These are phyloP conservation scores for Drosophila barbarae DNA, from an alignment of 2,888 invertebrate species.

Conservation along the genomic window DNA sequence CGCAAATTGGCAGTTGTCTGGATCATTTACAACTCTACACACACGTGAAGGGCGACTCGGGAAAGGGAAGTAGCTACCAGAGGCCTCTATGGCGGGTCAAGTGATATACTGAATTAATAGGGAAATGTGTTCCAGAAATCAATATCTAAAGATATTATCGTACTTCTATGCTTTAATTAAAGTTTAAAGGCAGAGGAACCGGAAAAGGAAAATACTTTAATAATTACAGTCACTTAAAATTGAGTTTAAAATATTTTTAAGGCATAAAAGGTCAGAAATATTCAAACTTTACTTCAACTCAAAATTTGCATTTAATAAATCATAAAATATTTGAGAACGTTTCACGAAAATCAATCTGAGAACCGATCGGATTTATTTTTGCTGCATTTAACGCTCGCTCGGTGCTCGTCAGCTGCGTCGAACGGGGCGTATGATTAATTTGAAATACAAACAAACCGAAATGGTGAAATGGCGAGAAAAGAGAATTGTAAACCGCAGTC, in stretches of 20 bases:
- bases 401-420: constrained; percentile 36
- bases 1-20: constrained; percentile 75
- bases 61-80: background rate
- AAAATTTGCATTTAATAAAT: background rate
- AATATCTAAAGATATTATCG: background rate
- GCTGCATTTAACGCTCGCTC: constrained; percentile 21
- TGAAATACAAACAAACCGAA: constrained; percentile 69
- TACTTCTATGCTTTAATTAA: background rate
- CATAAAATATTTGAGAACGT: too few species aligned
- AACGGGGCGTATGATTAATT: constrained; percentile 69
- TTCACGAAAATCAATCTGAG: constrained; percentile 37
- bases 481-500: constrained; percentile 58
- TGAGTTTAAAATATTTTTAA: background rate
- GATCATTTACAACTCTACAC: constrained; percentile 73
- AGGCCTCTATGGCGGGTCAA: constrained; percentile 31
- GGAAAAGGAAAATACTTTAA: background rate
- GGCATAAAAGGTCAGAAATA: background rate
- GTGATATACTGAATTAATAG: constrained; percentile 6
- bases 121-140: constrained; percentile 9
- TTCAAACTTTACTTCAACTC: background rate
- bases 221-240: background rate
- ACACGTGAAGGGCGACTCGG: constrained; percentile 29
- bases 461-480: constrained; percentile 38
- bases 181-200: accelerated
- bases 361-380: constrained; percentile 51